These are phyloP conservation scores for Lasioglossum morio DNA, from an alignment of 2,888 invertebrate genomes.

Conservation along the genomic window DNA sequence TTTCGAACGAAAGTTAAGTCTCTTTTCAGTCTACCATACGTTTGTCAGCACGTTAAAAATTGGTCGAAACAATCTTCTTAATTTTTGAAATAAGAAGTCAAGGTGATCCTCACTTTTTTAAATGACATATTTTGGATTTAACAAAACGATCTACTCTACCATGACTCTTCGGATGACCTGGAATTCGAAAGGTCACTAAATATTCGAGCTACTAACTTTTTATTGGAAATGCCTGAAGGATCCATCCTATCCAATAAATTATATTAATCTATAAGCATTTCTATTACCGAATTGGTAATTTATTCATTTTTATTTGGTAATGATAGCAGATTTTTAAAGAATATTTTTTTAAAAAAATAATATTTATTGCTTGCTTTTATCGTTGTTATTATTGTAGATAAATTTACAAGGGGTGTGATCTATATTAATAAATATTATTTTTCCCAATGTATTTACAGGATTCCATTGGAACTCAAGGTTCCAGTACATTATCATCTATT, in stretches of 20 bases:
- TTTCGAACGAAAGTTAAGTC: neutral
- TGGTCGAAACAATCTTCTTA: neutral
- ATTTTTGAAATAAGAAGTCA: too few species aligned
- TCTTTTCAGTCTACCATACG: neutral
- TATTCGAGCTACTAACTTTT: neutral
- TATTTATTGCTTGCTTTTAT: neutral
- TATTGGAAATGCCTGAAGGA: neutral
- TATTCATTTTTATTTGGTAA: conserved; percentile 26
- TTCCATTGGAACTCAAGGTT: conserved; percentile 14
- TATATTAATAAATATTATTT: neutral
- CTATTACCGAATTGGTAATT: conserved; percentile 26
- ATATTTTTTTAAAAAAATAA: conserved; percentile 8
- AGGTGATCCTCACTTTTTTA: too few species aligned
- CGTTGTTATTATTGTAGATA: conserved; percentile 1
- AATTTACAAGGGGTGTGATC: neutral
- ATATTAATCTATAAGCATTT: conserved; percentile 11
- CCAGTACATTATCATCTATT: conserved; percentile 87
- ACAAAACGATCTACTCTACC: neutral
- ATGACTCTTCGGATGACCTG: neutral
- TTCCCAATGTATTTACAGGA: neutral
- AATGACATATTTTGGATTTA: neutral
- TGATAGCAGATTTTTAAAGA: neutral
- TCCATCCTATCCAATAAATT: neutral
- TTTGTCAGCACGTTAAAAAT: neutral
- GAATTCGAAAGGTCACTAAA: neutral